Percentiles rank a stretch among this genome's conserved stretches.
These are phyloP conservation scores for Gobio occitaniae DNA, from an alignment of 2,797 vertebrate genomes.

Conservation along the genomic window DNA sequence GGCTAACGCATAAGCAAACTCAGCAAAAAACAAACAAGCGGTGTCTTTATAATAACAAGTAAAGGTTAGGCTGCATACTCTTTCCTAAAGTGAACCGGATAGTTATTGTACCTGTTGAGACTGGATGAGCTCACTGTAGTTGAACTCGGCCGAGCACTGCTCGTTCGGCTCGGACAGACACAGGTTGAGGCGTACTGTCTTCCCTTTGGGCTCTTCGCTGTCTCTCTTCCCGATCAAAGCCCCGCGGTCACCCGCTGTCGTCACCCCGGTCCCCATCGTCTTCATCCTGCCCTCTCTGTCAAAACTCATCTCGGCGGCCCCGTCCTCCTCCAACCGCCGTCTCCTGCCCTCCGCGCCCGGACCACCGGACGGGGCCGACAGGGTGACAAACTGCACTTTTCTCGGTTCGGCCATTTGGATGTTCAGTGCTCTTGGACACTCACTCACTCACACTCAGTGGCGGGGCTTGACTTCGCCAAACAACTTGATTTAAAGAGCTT, in stretches of 20 bases:
- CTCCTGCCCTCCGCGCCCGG: constrained; percentile 85
- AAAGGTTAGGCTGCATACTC: not conserved
- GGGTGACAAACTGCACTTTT: constrained; percentile 93
- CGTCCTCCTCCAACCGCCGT: constrained; percentile 83
- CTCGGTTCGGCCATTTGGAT: constrained; percentile 95
- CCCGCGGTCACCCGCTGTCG: constrained; percentile 76
- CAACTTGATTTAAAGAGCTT: constrained; percentile 76
- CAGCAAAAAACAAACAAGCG: constrained; percentile 44
- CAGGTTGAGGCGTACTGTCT: constrained; percentile 90
- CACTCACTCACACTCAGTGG: constrained; percentile 76
- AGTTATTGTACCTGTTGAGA: constrained; percentile 70
- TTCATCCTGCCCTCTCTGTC: constrained; percentile 76
- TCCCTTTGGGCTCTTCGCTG: constrained; percentile 76
- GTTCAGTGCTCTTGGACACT: constrained; percentile 73
- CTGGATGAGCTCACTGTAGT: constrained; percentile 91
- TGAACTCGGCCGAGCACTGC: constrained; percentile 92
- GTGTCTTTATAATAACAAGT: not conserved
- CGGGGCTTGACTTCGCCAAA: constrained; percentile 79
- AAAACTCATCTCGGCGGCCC: constrained; percentile 79
- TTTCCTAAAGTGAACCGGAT: not conserved
- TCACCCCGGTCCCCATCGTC: constrained; percentile 77
- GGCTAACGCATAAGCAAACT: constrained; percentile 38
- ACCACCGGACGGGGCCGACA: constrained; percentile 83
- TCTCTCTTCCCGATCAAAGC: constrained; percentile 75
- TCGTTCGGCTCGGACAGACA: constrained; percentile 91